Conservation (phyloP, 1,140 invertebrate genomes). For the Cotesia typhae region DNA sequence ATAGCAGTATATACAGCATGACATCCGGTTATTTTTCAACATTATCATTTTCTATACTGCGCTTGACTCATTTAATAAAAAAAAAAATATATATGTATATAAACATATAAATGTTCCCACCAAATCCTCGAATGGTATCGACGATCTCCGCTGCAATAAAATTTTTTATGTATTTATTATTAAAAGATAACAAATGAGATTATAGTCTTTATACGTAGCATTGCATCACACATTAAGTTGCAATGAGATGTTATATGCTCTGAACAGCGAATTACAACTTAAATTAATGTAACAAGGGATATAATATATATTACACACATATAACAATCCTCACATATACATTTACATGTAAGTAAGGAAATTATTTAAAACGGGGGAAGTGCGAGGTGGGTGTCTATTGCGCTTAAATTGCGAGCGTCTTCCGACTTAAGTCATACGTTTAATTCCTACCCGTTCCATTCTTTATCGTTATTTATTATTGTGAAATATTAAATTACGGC, state of each 20-base stretch:
- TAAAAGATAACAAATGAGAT: conserved; percentile 53
- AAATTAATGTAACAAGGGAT: neutral
- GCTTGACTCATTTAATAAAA: conserved; percentile 20
- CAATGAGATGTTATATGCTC: conserved; percentile 21
- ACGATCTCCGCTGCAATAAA: conserved; percentile 48
- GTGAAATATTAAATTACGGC: too few species aligned
- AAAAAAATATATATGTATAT: too few species aligned
- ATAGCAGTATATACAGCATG: conserved; percentile 19
- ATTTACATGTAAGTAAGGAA: neutral
- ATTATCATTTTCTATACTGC: conserved; percentile 15
- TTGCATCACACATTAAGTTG: conserved; percentile 42
- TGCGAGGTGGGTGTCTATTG: conserved; percentile 29
- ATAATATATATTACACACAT: neutral
- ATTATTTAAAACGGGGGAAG: too few species aligned
- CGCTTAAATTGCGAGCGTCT: conserved; percentile 17
- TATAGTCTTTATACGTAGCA: conserved; percentile 40
- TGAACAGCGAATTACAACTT: neutral
- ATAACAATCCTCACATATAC: neutral
- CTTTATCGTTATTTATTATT: too few species aligned
- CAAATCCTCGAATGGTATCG: neutral
- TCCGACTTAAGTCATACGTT: conserved; percentile 3
- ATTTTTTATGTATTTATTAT: conserved; percentile 57
- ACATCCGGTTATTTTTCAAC: conserved; percentile 48
- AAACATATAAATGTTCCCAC: neutral
- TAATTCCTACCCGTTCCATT: too few species aligned